Evolutionary conservation across 2,113 vertebrate genomes (phyloP).

Genomic region (Nannospalax galili): DNA sequence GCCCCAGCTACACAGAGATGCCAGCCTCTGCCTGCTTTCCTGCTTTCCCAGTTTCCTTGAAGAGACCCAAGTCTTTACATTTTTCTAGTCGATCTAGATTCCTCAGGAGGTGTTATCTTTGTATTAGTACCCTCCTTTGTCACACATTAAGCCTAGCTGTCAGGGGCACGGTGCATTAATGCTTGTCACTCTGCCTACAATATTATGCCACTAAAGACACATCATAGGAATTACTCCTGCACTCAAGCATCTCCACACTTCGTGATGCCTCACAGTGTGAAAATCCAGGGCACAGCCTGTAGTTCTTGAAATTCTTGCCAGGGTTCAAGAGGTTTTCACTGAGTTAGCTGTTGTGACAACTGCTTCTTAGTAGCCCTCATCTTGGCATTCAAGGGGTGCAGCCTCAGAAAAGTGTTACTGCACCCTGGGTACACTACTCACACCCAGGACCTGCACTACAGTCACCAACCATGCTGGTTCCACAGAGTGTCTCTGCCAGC

Average conservation of each 20-base stretch:
- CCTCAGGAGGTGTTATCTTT: constrained; percentile 29
- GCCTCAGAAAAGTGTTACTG: not conserved
- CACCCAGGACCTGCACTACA: not conserved
- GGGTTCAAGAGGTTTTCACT: constrained; percentile 39
- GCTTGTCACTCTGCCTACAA: not conserved
- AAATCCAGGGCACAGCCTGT: not conserved
- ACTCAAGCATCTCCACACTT: constrained; percentile 10
- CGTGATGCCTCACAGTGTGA: not conserved
- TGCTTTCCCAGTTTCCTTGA: not conserved
- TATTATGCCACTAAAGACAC: constrained; percentile 3
- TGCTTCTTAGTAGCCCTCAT: not conserved
- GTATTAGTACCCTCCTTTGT: not conserved
- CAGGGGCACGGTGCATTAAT: not conserved
- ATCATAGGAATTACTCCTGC: constrained; percentile 19
- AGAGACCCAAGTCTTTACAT: not conserved
- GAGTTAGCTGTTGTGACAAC: constrained; percentile 11
- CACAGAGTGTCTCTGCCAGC: constrained; percentile 12
- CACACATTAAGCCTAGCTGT: not conserved
- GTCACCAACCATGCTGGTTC: constrained; percentile 5
- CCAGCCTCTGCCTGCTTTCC: not conserved
- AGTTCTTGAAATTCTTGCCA: constrained; percentile 52
- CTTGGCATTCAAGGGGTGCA: not conserved
- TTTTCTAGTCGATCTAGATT: constrained; percentile 1
- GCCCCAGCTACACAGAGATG: not conserved
- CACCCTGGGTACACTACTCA: not conserved